Percentiles rank a stretch among this genome's conserved stretches.
These are phyloP conservation scores for Lycorma delicatula DNA, from an alignment of 1,140 invertebrate genomes.

Conservation along the genomic window DNA sequence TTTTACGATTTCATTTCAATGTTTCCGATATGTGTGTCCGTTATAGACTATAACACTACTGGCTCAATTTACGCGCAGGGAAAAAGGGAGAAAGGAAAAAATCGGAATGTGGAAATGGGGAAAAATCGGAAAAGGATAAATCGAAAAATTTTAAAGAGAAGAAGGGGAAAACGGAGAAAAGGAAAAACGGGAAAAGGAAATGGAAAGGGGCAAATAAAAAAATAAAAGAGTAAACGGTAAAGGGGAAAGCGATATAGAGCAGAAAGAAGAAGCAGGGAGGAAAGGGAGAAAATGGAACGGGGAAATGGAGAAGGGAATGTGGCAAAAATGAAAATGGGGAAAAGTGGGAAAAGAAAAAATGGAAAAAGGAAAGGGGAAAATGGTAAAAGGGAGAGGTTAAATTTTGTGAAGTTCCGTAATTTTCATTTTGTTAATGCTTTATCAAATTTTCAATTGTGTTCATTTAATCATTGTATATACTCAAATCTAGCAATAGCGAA, in stretches of 20 bases:
- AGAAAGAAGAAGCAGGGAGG: neutral
- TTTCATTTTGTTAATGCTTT: no score
- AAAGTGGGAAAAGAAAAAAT: neutral
- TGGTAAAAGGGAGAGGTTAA: no score
- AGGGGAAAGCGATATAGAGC: neutral
- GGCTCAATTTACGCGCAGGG: no score
- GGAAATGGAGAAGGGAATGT: conserved; percentile 21
- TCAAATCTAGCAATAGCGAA: no score
- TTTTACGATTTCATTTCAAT: no score
- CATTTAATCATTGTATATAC: no score
- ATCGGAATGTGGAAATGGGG: neutral
- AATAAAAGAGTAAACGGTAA: neutral
- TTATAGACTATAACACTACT: no score
- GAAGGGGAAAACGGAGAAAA: neutral
- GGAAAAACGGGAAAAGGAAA: neutral
- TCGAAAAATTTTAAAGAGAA: neutral
- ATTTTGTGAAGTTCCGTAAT: no score
- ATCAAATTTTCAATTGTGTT: no score
- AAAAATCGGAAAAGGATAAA: neutral
- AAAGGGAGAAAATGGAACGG: conserved; percentile 11
- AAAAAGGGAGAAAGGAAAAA: neutral
- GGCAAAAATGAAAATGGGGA: neutral
- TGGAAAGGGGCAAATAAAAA: neutral
- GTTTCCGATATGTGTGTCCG: no score
- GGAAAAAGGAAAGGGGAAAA: no score